Base-by-base conservation (phyloP, 1,140 invertebrate genomes). In the Solenopsis invicta region DNA sequence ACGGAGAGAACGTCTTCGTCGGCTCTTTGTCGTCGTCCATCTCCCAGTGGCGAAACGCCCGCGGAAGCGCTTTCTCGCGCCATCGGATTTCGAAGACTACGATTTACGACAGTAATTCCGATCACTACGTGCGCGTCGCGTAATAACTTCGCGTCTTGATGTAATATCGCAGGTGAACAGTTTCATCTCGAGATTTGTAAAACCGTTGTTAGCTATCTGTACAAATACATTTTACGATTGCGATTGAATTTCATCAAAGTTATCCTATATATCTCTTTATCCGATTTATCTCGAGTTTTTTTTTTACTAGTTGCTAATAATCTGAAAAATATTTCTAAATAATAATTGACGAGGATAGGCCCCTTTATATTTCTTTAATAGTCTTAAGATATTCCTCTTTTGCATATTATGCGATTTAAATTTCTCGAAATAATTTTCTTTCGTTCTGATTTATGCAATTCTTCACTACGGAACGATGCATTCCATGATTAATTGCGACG, bases 21-120 rank as follows among this genome's bases (percentile, higher is more conserved):
- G 80, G 34, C 64, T 69, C 54, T 72, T 72, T 84, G 67, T 67
- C 56, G 76, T 74, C 69, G 81, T 81, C 80, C 54, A 74, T 84
- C 80, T 75, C 37, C 54, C 54, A 56, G 50, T 50, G 64, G 64
- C 66, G 66, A 84, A 84, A 61, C 69, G 80, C 80, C 61, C 54
- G 80, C 80, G 69, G 80, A 74, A 75, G 56, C 54, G 72, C 45
- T 84, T 84, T 75, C 80, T 84, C 80, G 80, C 80, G 69, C 69
- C 80, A 84, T 84, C 80, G 80, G 75, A 84, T 75, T 74, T 84
- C 80, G 45, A 74, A 69, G 41, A 50, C 41, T 56, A 84, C 80
- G 80, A 84, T 84, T 84, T 84, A 84, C 80, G 80, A 84, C 54
- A 48, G 69, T 84, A 84, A 84, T 84, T 84, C 72, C 69, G 80